Percentiles rank a stretch among this genome's conserved stretches.
Evolutionary conservation across 2,888 invertebrate genomes (phyloP).

Genomic region (Drosophila austrosaltans): DNA sequence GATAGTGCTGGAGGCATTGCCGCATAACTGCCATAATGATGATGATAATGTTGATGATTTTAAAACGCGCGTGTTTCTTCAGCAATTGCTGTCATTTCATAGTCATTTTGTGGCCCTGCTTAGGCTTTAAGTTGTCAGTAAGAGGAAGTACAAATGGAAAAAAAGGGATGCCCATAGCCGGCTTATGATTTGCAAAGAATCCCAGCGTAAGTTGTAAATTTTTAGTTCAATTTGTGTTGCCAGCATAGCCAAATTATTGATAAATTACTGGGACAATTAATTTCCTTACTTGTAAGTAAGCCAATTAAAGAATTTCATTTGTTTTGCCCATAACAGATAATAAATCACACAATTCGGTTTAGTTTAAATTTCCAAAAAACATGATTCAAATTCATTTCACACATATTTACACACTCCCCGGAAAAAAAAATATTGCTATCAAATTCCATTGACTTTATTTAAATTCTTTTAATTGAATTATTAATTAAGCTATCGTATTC

Average conservation of each 20-base stretch:
- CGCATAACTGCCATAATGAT: constrained; percentile 78
- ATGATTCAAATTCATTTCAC: not conserved
- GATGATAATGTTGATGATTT: constrained; percentile 78
- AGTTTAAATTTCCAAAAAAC: not conserved
- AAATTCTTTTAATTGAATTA: constrained; percentile 23
- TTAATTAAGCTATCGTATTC: constrained; percentile 43
- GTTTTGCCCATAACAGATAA: too few relatives aligned
- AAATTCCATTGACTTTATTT: constrained; percentile 30
- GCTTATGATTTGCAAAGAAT: not conserved
- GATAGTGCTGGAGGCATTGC: constrained; percentile 38
- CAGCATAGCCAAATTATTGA: not conserved
- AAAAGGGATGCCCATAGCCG: not conserved
- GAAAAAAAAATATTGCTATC: constrained; percentile 23
- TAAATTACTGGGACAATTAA: too few relatives aligned
- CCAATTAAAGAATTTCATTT: too few relatives aligned
- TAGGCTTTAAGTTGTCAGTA: constrained; percentile 55
- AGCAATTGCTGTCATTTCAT: constrained; percentile 74
- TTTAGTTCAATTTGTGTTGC: not conserved
- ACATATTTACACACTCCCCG: not conserved
- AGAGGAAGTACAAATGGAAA: not conserved
- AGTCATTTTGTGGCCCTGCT: constrained; percentile 67
- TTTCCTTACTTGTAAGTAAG: too few relatives aligned
- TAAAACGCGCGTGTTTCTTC: constrained; percentile 76
- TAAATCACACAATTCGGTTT: not conserved
- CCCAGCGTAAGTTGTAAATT: not conserved